phyloP scores from a whole-genome alignment of 2,113 vertebrate genomes.

The Zootoca vivipara region DNA sequence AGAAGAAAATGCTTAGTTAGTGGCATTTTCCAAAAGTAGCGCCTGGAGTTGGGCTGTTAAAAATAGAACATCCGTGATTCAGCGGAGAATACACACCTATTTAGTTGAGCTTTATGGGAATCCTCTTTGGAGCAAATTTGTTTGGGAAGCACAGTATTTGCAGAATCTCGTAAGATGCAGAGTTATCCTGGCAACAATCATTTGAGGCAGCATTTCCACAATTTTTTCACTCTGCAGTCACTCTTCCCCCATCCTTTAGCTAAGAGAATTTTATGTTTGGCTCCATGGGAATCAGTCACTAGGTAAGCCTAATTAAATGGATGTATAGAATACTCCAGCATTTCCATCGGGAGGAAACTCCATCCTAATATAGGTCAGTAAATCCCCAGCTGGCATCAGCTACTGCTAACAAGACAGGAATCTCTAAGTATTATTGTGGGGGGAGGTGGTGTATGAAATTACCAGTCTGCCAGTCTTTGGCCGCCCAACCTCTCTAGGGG shows the following conservation, averaged over 20 bases:
- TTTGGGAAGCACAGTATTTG: neutral
- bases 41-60: slow-evolving; percentile 18
- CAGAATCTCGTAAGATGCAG: neutral
- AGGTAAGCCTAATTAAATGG: neutral
- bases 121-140: neutral
- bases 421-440: too few relatives aligned
- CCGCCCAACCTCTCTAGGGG: too few relatives aligned
- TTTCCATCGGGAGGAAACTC: neutral
- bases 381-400: neutral
- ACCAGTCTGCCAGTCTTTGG: too few relatives aligned
- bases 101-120: neutral
- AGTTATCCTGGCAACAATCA: neutral
- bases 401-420: neutral
- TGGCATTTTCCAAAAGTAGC: neutral
- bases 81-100: neutral
- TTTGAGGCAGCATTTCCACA: neutral
- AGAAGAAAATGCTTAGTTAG: slow-evolving; percentile 22
- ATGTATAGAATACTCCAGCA: neutral
- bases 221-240: neutral
- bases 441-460: too few relatives aligned
- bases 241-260: neutral
- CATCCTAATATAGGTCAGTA: neutral
- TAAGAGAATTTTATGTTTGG: too few relatives aligned
- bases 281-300: neutral
- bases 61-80: slow-evolving; percentile 6